Conservation (phyloP, 2,797 vertebrate species). For the Oryzias sinensis region DNA sequence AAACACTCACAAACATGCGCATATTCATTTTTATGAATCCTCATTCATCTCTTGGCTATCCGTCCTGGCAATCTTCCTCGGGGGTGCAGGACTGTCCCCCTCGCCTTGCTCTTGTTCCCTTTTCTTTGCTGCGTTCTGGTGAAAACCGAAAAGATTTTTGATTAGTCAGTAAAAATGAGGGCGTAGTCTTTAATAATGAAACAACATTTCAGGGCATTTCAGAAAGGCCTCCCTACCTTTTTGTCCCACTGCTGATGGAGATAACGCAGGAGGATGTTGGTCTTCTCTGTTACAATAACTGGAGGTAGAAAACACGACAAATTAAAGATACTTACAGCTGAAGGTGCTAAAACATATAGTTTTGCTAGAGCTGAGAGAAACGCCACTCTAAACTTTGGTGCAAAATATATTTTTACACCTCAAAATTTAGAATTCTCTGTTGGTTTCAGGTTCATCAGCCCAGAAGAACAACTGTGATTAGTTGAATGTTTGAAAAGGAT, state of each 20-base stretch:
- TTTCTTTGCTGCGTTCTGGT: conserved; percentile 85
- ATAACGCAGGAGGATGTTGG: conserved; percentile 96
- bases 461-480: too few relatives aligned
- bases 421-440: too few relatives aligned
- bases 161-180: conserved; percentile 8
- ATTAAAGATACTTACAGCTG: not conserved
- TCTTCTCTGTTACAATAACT: conserved; percentile 99
- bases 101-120: conserved; percentile 84
- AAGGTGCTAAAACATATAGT: too few relatives aligned
- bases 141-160: conserved; percentile 32
- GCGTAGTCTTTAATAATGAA: not conserved
- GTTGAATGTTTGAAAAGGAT: too few relatives aligned
- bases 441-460: too few relatives aligned
- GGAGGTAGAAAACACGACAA: conserved; percentile 19
- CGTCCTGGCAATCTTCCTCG: conserved; percentile 83
- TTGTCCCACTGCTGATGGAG: conserved; percentile 99
- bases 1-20: conserved; percentile 8
- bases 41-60: conserved; percentile 88
- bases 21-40: conserved; percentile 74
- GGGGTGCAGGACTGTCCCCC: conserved; percentile 80
- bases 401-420: too few relatives aligned
- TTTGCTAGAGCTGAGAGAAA: too few relatives aligned
- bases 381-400: too few relatives aligned
- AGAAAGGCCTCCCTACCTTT: conserved; percentile 80
- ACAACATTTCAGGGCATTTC: not conserved